These are phyloP conservation scores for Scolopax rusticola DNA, from an alignment of 2,797 vertebrate genomes.

Conservation along the genomic window DNA sequence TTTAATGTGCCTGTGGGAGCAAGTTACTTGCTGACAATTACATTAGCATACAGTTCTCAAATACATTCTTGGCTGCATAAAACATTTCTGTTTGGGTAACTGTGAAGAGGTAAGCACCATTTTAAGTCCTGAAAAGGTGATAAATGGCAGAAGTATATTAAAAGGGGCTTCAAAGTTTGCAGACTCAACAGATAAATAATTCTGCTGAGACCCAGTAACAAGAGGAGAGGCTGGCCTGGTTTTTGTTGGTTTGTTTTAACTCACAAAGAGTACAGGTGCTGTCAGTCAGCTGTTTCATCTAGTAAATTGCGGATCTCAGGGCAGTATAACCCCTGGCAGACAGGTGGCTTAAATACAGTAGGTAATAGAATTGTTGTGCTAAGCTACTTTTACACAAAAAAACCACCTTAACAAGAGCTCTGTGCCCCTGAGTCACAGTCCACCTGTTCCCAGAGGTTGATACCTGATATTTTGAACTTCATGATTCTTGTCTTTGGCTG, in stretches of 20 bases:
- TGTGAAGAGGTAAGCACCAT: background rate
- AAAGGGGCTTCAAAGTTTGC: background rate
- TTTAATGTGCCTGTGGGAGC: background rate
- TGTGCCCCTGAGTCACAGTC: conserved; percentile 50
- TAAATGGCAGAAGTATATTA: background rate
- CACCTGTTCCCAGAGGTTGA: conserved; percentile 71
- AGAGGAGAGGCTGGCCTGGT: background rate
- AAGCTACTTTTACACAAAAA: conserved; percentile 72
- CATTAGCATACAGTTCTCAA: background rate
- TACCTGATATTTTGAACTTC: conserved; percentile 51
- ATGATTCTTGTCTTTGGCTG: conserved; percentile 6
- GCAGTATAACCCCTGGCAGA: conserved; percentile 62
- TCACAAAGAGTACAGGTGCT: background rate
- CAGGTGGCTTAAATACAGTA: conserved; percentile 73
- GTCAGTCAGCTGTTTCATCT: conserved; percentile 67
- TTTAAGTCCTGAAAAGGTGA: conserved; percentile 42
- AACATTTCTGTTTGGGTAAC: background rate
- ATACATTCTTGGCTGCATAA: background rate
- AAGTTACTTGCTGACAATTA: background rate
- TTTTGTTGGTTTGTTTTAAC: conserved; percentile 14
- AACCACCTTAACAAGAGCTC: conserved; percentile 72
- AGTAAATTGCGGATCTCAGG: conserved; percentile 52
- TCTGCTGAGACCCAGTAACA: background rate
- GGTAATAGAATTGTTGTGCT: conserved; percentile 62
- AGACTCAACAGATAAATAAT: conserved; percentile 13